Base-by-base conservation (phyloP, 2,888 invertebrate genomes). In the Tachystola acroxantha region DNA sequence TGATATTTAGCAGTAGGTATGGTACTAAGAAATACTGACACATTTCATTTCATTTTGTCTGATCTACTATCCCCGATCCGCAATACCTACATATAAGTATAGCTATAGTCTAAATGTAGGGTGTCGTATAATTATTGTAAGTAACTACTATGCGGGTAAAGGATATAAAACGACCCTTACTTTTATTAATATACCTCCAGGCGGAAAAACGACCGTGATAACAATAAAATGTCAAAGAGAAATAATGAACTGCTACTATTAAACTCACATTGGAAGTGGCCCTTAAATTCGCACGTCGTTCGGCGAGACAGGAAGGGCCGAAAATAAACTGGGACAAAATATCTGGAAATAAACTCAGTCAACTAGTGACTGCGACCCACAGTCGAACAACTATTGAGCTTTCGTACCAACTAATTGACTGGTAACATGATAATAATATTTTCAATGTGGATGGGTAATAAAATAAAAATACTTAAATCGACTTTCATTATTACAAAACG, bases 261-360 rank as follows among this genome's bases (percentile, higher is more conserved):
- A 50, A 48, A 45, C 45, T 45, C 34, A 39, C 42, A 54, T 57
- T 52, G 52, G 57, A 56, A 47, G 57, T 57, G 60, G 76, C 75
- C 80, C 80, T 84, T 81, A 78, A 72, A 85, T 85, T 85, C 71
- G 82, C 84, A 82, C 75, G 74, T 69, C 72, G 70, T 64, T 57
- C 60, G 65, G 48, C 64, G 71, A 64, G 75, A 78, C 79, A 78
- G 81, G 80, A 82, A 80, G 68, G 72, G 73, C 75, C 74, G 48
- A 72, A 74, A 82, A 84, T 82, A 84, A 75, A 79, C 71, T 70
- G 74, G 71, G 72, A 79, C 80, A 75, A 80, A 24, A 75, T 77
- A 73, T 76, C 77, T 77, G 59, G 60, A 79, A 82, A 85, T 82
- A 84, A 77, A 73, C 64, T 59, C 61, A 65, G 58, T 63, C 62